Conservation (phyloP, 1,140 invertebrate genomes). For the Watersipora subatra region DNA sequence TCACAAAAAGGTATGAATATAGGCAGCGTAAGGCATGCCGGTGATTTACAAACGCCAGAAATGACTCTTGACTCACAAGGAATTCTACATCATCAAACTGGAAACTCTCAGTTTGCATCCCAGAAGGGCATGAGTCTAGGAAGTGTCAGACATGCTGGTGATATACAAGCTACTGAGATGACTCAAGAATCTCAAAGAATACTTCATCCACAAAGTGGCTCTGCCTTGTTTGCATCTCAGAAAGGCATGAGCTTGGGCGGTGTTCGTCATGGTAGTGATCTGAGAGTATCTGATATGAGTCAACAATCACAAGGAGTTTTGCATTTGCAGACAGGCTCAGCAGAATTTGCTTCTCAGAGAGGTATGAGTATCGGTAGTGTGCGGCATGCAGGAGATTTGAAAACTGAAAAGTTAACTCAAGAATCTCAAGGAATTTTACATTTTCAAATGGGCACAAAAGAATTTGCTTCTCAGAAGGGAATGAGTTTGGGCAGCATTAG, state of each 20-base stretch:
- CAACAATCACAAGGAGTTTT: slow-evolving; percentile 57
- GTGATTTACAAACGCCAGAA: slow-evolving; percentile 6
- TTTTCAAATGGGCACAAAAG: slow-evolving; percentile 63
- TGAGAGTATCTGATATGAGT: slow-evolving; percentile 5
- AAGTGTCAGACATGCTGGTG: neutral
- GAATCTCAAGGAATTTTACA: neutral
- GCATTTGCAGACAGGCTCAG: slow-evolving; percentile 76
- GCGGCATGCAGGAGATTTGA: slow-evolving; percentile 5
- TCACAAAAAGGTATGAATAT: slow-evolving; percentile 27
- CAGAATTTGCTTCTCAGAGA: slow-evolving; percentile 49
- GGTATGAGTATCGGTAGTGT: slow-evolving; percentile 65
- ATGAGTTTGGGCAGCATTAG: slow-evolving; percentile 16
- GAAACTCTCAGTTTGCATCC: slow-evolving; percentile 62
- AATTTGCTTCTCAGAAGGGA: slow-evolving; percentile 45
- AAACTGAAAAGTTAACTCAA: neutral
- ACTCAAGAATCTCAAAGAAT: neutral
- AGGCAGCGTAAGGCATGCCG: slow-evolving; percentile 7
- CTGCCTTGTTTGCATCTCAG: slow-evolving; percentile 11
- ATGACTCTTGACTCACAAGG: slow-evolving; percentile 48
- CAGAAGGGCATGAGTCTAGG: slow-evolving; percentile 46
- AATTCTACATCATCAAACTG: slow-evolving; percentile 77
- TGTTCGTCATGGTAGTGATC: slow-evolving; percentile 8
- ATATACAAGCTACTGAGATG: neutral
- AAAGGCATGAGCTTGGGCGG: slow-evolving; percentile 20
- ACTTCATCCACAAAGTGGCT: neutral